phyloP scores from a whole-genome alignment of 2,888 invertebrate species.

The Sclerodermus sp. region DNA sequence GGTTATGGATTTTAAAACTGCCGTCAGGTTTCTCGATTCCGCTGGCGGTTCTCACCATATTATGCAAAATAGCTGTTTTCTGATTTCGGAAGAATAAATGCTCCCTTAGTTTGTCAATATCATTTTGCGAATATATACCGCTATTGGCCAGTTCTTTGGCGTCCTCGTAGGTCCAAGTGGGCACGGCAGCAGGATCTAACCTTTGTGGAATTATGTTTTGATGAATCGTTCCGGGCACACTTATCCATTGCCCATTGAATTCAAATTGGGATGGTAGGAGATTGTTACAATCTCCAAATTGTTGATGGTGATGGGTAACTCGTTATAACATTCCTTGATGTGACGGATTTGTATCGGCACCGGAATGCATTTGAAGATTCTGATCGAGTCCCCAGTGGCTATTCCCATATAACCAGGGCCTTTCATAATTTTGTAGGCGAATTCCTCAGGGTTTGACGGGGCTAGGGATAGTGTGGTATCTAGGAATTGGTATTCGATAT shows the following conservation, averaged over 20 bases:
- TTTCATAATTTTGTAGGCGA: constrained; percentile 25
- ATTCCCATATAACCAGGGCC: constrained; percentile 22
- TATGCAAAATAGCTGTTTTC: too few relatives aligned
- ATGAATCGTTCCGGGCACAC: too few relatives aligned
- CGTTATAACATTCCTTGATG: constrained; percentile 18
- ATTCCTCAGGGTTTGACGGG: constrained; percentile 21
- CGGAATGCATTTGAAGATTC: constrained; percentile 24
- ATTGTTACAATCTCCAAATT: too few relatives aligned
- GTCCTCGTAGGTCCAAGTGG: background rate
- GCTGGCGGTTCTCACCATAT: too few relatives aligned
- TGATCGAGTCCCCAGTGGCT: constrained; percentile 25
- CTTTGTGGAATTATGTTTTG: too few relatives aligned
- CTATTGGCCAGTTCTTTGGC: background rate
- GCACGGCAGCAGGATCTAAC: too few relatives aligned
- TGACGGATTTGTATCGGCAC: constrained; percentile 10
- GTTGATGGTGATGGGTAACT: constrained; percentile 17
- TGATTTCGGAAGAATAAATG: too few relatives aligned
- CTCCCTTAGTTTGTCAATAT: background rate
- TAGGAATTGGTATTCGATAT: constrained; percentile 22
- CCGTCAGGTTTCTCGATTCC: too few relatives aligned
- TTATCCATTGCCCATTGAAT: too few relatives aligned
- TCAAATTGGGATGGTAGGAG: too few relatives aligned
- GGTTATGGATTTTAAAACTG: too few relatives aligned
- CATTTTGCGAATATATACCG: background rate
- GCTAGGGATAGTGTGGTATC: constrained; percentile 23